phyloP scores from a whole-genome alignment of 2,888 invertebrate species.

The Brenthis daphne region DNA sequence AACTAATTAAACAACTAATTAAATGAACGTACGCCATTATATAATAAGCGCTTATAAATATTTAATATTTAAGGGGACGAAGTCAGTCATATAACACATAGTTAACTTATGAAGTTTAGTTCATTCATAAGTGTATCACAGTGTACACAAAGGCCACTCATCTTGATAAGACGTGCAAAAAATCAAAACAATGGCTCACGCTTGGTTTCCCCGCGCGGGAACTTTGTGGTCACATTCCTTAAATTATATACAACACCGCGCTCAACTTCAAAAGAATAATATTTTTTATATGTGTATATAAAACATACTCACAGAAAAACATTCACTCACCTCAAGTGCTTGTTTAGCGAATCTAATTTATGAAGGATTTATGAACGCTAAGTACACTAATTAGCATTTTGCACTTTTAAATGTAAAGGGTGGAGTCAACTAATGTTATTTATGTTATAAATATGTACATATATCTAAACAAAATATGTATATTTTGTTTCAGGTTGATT shows the following conservation, averaged over 20 bases:
- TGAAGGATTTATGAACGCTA: too few relatives aligned
- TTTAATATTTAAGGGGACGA: background rate
- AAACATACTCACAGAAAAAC: background rate
- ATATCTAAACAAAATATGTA: too few relatives aligned
- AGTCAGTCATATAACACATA: background rate
- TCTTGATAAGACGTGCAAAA: constrained; percentile 17
- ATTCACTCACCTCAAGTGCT: background rate
- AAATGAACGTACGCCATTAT: background rate
- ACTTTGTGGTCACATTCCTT: constrained; percentile 32
- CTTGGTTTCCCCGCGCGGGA: constrained; percentile 38
- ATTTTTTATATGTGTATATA: background rate
- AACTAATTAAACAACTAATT: constrained; percentile 21
- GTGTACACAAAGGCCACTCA: constrained; percentile 1
- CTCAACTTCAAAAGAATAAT: background rate
- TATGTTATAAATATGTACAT: too few relatives aligned
- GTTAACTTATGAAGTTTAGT: background rate
- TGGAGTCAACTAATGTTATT: too few relatives aligned
- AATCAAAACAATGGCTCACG: constrained; percentile 39
- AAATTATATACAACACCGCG: constrained; percentile 13
- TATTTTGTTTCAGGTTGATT: constrained; percentile 20
- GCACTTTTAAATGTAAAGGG: too few relatives aligned
- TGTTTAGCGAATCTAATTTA: too few relatives aligned
- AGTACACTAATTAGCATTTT: too few relatives aligned
- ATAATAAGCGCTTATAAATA: background rate
- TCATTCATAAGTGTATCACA: constrained; percentile 12